Conservation (phyloP, 1,140 invertebrate genomes). For the Brachionus rotundiformis region DNA sequence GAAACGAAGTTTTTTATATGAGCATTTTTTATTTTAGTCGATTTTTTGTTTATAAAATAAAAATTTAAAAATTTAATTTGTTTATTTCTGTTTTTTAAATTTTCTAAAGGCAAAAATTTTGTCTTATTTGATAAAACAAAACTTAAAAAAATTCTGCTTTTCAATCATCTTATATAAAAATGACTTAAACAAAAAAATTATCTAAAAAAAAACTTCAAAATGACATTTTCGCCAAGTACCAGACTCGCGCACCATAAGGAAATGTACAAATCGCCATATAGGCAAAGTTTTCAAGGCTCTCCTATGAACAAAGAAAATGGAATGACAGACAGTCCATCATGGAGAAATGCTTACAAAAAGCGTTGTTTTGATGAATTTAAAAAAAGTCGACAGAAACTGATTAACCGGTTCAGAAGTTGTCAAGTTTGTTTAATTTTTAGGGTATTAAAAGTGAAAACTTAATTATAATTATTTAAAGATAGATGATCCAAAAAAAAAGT, state of each 20-base stretch:
- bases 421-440: background rate
- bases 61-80: background rate
- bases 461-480: slow-evolving; percentile 8
- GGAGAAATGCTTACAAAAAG: slow-evolving; percentile 48
- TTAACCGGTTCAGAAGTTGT: slow-evolving; percentile 44
- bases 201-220: too few species aligned
- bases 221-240: slow-evolving; percentile 30
- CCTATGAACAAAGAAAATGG: background rate
- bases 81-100: background rate
- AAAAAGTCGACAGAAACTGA: slow-evolving; percentile 48
- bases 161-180: background rate
- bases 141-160: background rate
- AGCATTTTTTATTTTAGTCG: background rate
- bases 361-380: slow-evolving; percentile 49
- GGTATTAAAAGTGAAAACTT: background rate
- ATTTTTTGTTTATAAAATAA: background rate
- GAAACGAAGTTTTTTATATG: background rate
- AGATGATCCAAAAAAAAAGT: background rate
- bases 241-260: slow-evolving; percentile 25
- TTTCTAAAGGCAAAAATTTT: background rate
- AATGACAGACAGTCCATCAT: slow-evolving; percentile 7
- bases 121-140: background rate
- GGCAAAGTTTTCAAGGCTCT: background rate
- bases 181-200: background rate
- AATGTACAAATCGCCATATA: slow-evolving; percentile 43